A percentile compares a stretch with the other conserved stretches of the same genome.
These are phyloP conservation scores for Zonitis immaculata DNA, from an alignment of 2,888 invertebrate species.

Conservation along the genomic window DNA sequence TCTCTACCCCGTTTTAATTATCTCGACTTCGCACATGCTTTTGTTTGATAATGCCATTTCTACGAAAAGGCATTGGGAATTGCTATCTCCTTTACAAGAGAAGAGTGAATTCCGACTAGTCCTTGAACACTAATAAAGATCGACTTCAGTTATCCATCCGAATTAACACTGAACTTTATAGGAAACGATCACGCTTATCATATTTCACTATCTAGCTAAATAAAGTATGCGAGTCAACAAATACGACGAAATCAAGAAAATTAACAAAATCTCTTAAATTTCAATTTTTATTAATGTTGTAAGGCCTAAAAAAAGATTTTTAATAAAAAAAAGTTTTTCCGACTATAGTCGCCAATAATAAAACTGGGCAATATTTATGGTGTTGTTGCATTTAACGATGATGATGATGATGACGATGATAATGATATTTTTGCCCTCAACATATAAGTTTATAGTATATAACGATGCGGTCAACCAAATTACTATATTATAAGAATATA, in stretches of 20 bases:
- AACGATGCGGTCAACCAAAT: slow-evolving; percentile 9
- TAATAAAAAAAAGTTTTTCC: too few species aligned
- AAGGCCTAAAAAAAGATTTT: too few species aligned
- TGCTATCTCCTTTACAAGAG: slow-evolving; percentile 25
- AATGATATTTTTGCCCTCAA: too few species aligned
- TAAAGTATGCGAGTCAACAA: too few species aligned
- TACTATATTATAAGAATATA: slow-evolving; percentile 12
- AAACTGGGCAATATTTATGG: too few species aligned
- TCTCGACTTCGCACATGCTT: slow-evolving; percentile 41
- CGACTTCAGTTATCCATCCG: slow-evolving; percentile 31
- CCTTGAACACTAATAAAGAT: slow-evolving; percentile 35
- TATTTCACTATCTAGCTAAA: slow-evolving; percentile 19
- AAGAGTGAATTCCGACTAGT: slow-evolving; percentile 32
- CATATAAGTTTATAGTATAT: too few species aligned
- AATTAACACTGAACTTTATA: slow-evolving; percentile 29
- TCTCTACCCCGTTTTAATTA: slow-evolving; percentile 46
- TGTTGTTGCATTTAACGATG: too few species aligned
- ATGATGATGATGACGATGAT: too few species aligned
- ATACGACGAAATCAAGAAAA: too few species aligned
- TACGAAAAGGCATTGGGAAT: slow-evolving; percentile 28
- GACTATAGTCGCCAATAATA: too few species aligned
- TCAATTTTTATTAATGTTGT: too few species aligned
- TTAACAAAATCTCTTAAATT: too few species aligned
- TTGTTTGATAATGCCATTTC: slow-evolving; percentile 43
- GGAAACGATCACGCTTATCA: slow-evolving; percentile 25